A percentile compares a stretch with the other conserved stretches of the same genome.
Conservation (phyloP, 1,140 invertebrate genomes). For the Leptinotarsa defecta region DNA sequence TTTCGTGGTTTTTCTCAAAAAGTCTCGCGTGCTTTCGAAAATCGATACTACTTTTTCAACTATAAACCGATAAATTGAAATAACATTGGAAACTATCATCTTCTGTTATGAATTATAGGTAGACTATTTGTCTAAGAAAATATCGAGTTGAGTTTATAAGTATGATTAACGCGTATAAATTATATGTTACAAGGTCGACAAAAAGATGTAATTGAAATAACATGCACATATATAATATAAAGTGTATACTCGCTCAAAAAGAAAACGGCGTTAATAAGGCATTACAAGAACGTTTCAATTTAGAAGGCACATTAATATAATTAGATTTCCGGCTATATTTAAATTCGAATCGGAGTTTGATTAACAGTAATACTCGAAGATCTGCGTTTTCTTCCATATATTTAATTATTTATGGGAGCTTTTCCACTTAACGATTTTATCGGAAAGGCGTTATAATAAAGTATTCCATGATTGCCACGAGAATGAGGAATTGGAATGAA, state of each 20-base stretch:
- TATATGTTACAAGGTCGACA: background rate
- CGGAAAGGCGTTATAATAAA: background rate
- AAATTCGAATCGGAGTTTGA: background rate
- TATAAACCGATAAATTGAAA: no score
- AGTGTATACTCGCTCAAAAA: background rate
- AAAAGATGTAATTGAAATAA: conserved; percentile 1
- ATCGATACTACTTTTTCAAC: no score
- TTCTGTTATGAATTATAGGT: no score
- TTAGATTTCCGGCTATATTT: conserved; percentile 3
- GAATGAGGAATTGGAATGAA: background rate
- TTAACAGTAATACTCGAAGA: conserved; percentile 8
- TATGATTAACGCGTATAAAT: background rate
- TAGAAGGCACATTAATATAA: conserved; percentile 1
- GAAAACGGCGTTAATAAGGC: background rate
- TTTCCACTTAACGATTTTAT: conserved; percentile 1
- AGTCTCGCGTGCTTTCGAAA: no score
- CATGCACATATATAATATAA: conserved; percentile 1
- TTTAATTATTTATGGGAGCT: background rate
- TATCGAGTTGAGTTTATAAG: no score
- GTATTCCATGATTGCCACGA: background rate
- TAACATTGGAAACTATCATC: no score
- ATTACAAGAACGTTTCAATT: conserved; percentile 2
- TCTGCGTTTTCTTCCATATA: background rate
- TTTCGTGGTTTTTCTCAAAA: no score
- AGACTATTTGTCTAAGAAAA: no score